These are phyloP conservation scores for Neuroterus valhalla DNA, from an alignment of 1,140 invertebrate species.

Conservation along the genomic window DNA sequence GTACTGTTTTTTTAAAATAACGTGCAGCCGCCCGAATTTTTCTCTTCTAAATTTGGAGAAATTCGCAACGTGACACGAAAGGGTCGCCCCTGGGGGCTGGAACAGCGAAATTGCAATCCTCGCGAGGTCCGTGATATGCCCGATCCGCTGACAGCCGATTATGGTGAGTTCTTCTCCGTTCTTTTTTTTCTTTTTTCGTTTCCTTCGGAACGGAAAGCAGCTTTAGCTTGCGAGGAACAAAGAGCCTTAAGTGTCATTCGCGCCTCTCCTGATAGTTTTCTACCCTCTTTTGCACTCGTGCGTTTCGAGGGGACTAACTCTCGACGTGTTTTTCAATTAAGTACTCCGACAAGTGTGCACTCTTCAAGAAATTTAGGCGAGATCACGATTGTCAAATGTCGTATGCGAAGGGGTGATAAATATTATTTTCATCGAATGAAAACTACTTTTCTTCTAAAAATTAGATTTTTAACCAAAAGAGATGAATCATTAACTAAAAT, in stretches of 20 bases:
- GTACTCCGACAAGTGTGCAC: neutral
- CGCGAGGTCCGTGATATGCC: conserved; percentile 65
- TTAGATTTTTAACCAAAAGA: too few relatives aligned
- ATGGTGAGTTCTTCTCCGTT: conserved; percentile 59
- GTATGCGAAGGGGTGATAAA: neutral
- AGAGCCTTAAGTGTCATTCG: conserved; percentile 8
- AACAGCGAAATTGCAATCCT: conserved; percentile 49
- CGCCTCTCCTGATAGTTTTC: conserved; percentile 27
- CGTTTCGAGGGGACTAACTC: conserved; percentile 25
- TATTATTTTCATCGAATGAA: too few relatives aligned
- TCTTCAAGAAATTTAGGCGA: neutral
- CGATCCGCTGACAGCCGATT: conserved; percentile 59
- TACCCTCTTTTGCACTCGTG: conserved; percentile 15
- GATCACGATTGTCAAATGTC: neutral
- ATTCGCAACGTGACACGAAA: conserved; percentile 46
- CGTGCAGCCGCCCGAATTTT: conserved; percentile 32
- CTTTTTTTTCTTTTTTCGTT: conserved; percentile 23
- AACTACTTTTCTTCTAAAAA: too few relatives aligned
- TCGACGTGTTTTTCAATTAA: conserved; percentile 27
- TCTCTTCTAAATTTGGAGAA: too few relatives aligned
- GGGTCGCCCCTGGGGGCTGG: conserved; percentile 36
- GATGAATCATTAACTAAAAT: too few relatives aligned
- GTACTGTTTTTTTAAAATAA: conserved; percentile 40
- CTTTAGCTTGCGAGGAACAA: conserved; percentile 1
- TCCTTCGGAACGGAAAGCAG: neutral